Conservation (phyloP, 2,888 invertebrate species). For the Anagyrus pseudococci region DNA sequence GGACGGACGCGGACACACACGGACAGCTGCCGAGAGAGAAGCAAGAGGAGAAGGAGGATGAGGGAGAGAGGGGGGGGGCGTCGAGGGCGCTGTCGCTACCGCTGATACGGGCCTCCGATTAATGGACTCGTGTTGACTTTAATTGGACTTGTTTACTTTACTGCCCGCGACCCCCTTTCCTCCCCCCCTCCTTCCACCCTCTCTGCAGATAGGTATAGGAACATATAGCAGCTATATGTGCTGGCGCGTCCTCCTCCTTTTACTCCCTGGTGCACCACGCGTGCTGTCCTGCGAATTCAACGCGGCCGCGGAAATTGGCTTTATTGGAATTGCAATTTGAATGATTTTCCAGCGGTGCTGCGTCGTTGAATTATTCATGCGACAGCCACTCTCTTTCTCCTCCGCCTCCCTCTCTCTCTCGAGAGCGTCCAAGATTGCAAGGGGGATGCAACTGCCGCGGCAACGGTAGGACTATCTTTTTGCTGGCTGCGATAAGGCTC, state of each 20-base stretch:
- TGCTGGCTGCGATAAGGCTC: not conserved
- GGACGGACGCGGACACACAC: too few species aligned
- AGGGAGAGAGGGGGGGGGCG: too few species aligned
- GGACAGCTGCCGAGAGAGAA: too few species aligned
- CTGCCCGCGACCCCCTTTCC: slow-evolving; percentile 9
- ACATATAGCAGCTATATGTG: too few species aligned
- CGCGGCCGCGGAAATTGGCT: slow-evolving; percentile 6
- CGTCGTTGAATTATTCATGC: slow-evolving; percentile 13
- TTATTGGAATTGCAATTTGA: slow-evolving; percentile 16
- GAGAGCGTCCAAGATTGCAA: not conserved
- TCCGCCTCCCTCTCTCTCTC: not conserved
- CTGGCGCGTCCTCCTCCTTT: too few species aligned
- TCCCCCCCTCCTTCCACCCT: slow-evolving; percentile 1
- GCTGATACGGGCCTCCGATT: not conserved
- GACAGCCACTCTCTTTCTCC: not conserved
- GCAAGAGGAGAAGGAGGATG: too few species aligned
- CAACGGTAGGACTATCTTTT: not conserved
- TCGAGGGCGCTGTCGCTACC: too few species aligned
- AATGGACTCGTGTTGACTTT: slow-evolving; percentile 24
- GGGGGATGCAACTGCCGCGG: not conserved
- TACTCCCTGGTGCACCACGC: not conserved
- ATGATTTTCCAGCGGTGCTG: slow-evolving; percentile 7
- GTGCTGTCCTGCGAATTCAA: not conserved
- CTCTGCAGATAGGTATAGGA: too few species aligned
- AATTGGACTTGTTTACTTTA: slow-evolving; percentile 31